Conservation (phyloP, 1,140 invertebrate genomes). For the Hesperophylax magnus region DNA sequence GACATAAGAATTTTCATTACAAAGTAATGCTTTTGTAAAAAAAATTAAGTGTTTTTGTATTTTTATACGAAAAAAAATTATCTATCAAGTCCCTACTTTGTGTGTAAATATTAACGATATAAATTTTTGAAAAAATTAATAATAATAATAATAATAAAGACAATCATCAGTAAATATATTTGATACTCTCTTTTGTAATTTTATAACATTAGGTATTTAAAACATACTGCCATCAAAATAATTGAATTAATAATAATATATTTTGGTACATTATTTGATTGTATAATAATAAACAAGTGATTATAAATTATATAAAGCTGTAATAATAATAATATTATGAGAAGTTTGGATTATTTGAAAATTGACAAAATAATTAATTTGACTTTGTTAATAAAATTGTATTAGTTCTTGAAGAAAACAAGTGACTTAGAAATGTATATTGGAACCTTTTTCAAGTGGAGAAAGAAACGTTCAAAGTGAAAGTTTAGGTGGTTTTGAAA, state of each 20-base stretch:
- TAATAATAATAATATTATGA: too few relatives aligned
- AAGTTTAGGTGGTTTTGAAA: constrained; percentile 6
- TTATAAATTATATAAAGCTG: constrained; percentile 17
- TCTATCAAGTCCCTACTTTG: neutral
- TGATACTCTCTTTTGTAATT: neutral
- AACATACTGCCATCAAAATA: constrained; percentile 12
- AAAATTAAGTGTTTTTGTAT: neutral
- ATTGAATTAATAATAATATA: constrained; percentile 15
- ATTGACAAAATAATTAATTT: too few relatives aligned
- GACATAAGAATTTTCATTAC: too few relatives aligned
- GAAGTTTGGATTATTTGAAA: too few relatives aligned
- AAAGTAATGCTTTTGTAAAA: too few relatives aligned
- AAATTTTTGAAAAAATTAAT: neutral
- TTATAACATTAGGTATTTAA: constrained; percentile 9
- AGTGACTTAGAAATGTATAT: constrained; percentile 10
- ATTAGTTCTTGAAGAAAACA: too few relatives aligned
- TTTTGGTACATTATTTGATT: neutral
- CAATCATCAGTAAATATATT: neutral
- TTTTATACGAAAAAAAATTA: constrained; percentile 8
- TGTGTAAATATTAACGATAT: neutral
- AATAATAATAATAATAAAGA: constrained; percentile 14
- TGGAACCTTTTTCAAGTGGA: constrained; percentile 25
- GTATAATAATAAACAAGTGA: neutral
- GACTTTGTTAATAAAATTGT: too few relatives aligned
- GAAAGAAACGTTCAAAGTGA: constrained; percentile 29